phyloP scores from a whole-genome alignment of 2,113 vertebrate genomes.

The Planiliza haematocheilus region DNA sequence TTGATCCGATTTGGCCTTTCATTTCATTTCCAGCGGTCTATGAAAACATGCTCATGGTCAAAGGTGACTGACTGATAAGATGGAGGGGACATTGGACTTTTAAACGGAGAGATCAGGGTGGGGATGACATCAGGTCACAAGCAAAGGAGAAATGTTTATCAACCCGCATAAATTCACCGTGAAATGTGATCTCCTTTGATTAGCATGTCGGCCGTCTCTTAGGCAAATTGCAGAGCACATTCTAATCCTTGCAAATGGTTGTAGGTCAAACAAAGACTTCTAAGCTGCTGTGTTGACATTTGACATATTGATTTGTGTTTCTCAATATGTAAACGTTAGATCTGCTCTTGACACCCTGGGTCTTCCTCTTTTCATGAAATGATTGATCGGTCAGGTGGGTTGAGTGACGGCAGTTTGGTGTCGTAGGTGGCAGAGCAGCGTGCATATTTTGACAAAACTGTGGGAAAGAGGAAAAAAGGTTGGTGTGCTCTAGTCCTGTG shows the following conservation, averaged over 20 bases:
- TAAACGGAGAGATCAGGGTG: constrained; percentile 38
- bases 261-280: background rate
- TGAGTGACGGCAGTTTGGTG: background rate
- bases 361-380: no score
- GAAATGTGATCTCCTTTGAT: background rate
- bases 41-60: constrained; percentile 67
- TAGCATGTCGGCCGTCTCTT: background rate
- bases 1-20: constrained; percentile 41
- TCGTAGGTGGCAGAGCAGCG: constrained; percentile 16
- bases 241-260: background rate
- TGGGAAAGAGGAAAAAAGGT: constrained; percentile 45
- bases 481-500: constrained; percentile 43
- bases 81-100: constrained; percentile 81
- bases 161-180: constrained; percentile 17
- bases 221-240: background rate
- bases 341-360: background rate
- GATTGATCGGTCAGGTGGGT: background rate
- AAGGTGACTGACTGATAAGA: constrained; percentile 84
- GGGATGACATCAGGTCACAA: constrained; percentile 66
- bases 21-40: constrained; percentile 43
- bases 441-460: constrained; percentile 1
- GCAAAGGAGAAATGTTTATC: constrained; percentile 38
- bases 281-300: background rate
- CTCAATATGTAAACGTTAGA: background rate
- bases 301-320: constrained; percentile 32